These are phyloP conservation scores for Perdita meconis DNA, from an alignment of 2,888 invertebrate species.

Conservation along the genomic window DNA sequence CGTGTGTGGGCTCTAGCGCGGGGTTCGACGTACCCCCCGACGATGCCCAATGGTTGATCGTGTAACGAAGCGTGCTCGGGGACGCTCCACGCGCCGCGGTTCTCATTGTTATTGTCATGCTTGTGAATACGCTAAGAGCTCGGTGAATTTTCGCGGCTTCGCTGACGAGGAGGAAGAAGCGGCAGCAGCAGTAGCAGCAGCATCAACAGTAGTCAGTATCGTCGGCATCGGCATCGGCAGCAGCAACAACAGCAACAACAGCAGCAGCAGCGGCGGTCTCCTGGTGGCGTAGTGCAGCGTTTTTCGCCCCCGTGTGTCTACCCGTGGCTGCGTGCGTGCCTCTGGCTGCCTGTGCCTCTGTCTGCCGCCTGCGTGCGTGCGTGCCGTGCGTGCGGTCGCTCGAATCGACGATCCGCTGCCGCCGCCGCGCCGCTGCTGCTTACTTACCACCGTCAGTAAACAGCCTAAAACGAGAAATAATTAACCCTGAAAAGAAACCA, in stretches of 20 bases:
- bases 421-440: constrained; percentile 61
- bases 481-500: constrained; percentile 83
- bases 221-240: constrained; percentile 34
- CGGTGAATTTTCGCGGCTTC: constrained; percentile 70
- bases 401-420: constrained; percentile 38
- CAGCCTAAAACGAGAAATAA: constrained; percentile 55
- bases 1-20: constrained; percentile 64
- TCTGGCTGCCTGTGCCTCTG: constrained; percentile 53
- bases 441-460: constrained; percentile 57
- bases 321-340: constrained; percentile 49
- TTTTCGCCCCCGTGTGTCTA: constrained; percentile 55
- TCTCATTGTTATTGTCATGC: constrained; percentile 77
- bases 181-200: constrained; percentile 26
- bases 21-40: constrained; percentile 84
- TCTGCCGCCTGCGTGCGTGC: constrained; percentile 48
- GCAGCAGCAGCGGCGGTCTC: constrained; percentile 57
- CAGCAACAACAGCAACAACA: constrained; percentile 41
- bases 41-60: constrained; percentile 93
- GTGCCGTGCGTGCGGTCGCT: constrained; percentile 62
- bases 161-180: constrained; percentile 40
- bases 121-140: constrained; percentile 60
- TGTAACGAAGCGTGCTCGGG: constrained; percentile 88
- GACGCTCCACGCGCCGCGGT: constrained; percentile 85
- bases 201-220: constrained; percentile 33
- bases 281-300: constrained; percentile 65